Base-by-base conservation (phyloP, 2,888 invertebrate genomes). In the Hipparchia semele region DNA sequence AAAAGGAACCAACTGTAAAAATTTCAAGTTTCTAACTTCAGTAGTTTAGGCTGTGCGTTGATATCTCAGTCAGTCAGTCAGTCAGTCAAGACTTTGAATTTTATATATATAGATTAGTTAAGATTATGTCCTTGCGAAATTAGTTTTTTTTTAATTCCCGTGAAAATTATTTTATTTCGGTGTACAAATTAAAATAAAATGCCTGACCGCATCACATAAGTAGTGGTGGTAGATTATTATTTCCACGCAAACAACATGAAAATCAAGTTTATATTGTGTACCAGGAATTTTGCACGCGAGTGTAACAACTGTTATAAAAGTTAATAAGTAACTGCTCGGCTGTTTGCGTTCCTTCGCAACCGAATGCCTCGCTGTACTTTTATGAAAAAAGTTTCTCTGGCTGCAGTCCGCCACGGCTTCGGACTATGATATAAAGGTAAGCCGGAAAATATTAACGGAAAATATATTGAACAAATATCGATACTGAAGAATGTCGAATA, bases 351-450 rank as follows among this genome's bases (percentile, higher is more conserved):
- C 87, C 89, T 88, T 88, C 82, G 84, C 83, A 84, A 82, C 85
- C 85, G 86, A 87, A 88, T 88, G 86, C 86, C 84, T 85, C 86
- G 85, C 81, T 84, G 86, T 87, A 88, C 89, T 91, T 90, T 92
- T 92, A 92, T 92, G 92, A 92, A 91, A 91, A 92, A 92, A 93
- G 87, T 92, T 92, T 90, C 82, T 72, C 84, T 79, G 85, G 86
- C 85, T 89, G 89, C 90, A 89, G 85, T 90, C 80, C 75, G 81
- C 83, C 82, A 83, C 84, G 80, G 82, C 80, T 82, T 82, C 81
- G 81, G 81, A 81, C 83, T 85, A 81, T 84, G 80, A 86, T 86
- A 86, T 85, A 86, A 80, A 80, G 80, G 77, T 82, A 84, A 76
- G 79, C 82, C 77, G 79, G 80, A 82, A 83, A 84, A 80, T 75